A percentile compares a stretch with the other conserved stretches of the same genome.
Evolutionary conservation across 2,797 vertebrate species (phyloP).

Genomic region (Apogon hyalosoma): DNA sequence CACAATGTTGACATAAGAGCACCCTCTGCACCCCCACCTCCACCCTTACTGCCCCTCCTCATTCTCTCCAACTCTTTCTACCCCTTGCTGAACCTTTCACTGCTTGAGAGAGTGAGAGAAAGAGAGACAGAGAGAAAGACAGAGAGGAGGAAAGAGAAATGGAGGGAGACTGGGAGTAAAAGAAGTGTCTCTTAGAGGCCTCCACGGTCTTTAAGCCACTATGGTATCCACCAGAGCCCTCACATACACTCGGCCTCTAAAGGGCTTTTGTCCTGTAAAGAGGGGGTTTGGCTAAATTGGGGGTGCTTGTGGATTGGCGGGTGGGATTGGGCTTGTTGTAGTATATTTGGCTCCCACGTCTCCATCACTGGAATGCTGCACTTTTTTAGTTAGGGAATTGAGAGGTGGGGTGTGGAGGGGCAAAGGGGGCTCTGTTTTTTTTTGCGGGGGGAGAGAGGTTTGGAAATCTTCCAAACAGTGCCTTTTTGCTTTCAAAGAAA

Average conservation of each 20-base stretch:
- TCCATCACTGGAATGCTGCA: conserved; percentile 80
- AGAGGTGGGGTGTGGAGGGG: conserved; percentile 67
- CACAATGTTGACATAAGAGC: conserved; percentile 85
- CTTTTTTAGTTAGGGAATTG: conserved; percentile 66
- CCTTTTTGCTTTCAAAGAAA: conserved; percentile 90
- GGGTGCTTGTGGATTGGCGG: conserved; percentile 81
- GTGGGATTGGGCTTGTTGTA: conserved; percentile 74
- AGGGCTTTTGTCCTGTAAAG: conserved; percentile 82
- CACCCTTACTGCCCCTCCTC: conserved; percentile 39
- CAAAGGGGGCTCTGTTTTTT: conserved; percentile 53
- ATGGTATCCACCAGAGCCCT: conserved; percentile 84
- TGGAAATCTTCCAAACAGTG: conserved; percentile 90
- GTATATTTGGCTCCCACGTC: conserved; percentile 82
- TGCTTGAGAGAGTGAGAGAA: conserved; percentile 55
- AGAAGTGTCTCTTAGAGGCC: conserved; percentile 81
- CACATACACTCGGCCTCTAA: conserved; percentile 82
- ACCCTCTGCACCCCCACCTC: conserved; percentile 65
- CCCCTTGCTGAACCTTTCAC: conserved; percentile 79
- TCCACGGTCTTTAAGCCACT: conserved; percentile 85
- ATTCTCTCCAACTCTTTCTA: conserved; percentile 66
- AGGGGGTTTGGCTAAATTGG: conserved; percentile 83
- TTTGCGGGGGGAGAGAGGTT: conserved; percentile 40
- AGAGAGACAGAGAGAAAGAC: conserved; percentile 29
- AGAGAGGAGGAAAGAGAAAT: conserved; percentile 65
- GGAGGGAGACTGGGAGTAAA: conserved; percentile 74